Evolutionary conservation across 2,113 vertebrate genomes (phyloP), one percentile per base, ranked within the genome.

Genomic region (Paedocypris sp.): DNA sequence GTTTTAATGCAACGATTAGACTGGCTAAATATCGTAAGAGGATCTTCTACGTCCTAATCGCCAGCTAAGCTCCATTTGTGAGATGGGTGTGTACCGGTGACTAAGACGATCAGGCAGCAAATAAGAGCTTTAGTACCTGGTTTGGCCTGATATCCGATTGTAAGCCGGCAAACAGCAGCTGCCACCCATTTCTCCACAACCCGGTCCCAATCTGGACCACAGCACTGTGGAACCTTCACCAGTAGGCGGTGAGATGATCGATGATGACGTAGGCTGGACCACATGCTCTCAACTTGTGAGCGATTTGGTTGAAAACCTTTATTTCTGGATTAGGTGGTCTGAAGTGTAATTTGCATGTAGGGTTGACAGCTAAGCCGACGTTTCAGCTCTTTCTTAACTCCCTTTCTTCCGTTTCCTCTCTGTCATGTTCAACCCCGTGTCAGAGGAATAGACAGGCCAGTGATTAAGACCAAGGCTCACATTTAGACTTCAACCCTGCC

Each of bases 1-100:
- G 71, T 64, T 59, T 58, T 69, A 73, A 71, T 69, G 64, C 68
- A 73, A 66, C 53, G 69, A 76, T 73, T 76, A 76, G 66, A 76
- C 51, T 38, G 12, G 74, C 68, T 76, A 69, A 67, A 76, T 69
- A 73, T 71, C 66, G 53, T 52, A 64, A 76, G 69, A 71, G 63
- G 74, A 69, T 73, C 69, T 62, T 33, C 26, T 22, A 16, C 50
- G 19, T 28, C 25, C 15, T 73, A 76, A 73, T 76, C 71, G 67
- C 59, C 56, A 19, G 42, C 68, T 76, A 76, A 73, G 67, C 74
- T 62, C 71, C 71, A 67, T 69, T 76, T 71, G 49, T 69, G 74
- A 73, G 64, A 67, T 64, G 68, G 68, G 50, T 51, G 62, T 41
- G 50, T 60, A 60, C 59, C 45, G 49, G 36, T 49, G 49, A 56